These are phyloP conservation scores for Heliconius cydno DNA, from an alignment of 2,888 invertebrate species.

Conservation along the genomic window DNA sequence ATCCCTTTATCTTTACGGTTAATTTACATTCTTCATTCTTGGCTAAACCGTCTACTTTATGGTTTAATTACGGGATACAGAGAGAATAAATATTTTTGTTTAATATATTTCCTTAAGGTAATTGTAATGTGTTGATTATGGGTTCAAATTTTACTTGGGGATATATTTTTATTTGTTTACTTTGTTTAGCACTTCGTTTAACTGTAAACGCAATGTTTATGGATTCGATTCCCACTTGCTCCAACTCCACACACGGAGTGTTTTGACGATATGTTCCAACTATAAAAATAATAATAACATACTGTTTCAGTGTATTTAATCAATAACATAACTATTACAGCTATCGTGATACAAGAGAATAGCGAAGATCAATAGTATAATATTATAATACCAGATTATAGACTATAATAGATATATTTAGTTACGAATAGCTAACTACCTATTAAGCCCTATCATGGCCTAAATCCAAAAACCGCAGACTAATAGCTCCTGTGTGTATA, in stretches of 20 bases:
- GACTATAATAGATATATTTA: neutral
- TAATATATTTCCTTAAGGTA: neutral
- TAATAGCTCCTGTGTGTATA: slow-evolving; percentile 14
- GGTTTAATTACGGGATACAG: neutral
- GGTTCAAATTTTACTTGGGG: neutral
- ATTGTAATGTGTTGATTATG: neutral
- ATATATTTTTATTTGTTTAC: neutral
- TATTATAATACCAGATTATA: slow-evolving; percentile 5
- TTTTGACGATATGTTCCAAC: neutral
- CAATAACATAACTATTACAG: too few relatives aligned
- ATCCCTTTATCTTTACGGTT: slow-evolving; percentile 19
- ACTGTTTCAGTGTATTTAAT: neutral
- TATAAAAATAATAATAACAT: neutral
- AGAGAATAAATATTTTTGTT: neutral
- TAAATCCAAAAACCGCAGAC: slow-evolving; percentile 19
- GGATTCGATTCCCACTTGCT: neutral
- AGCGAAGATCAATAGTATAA: neutral
- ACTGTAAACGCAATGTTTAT: too few relatives aligned
- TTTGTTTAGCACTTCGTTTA: neutral
- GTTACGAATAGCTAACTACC: neutral
- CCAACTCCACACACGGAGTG: neutral
- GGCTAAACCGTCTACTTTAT: slow-evolving; percentile 5
- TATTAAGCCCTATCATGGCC: slow-evolving; percentile 17
- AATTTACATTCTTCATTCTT: slow-evolving; percentile 13
- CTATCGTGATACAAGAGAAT: neutral